A percentile compares a stretch with the other conserved stretches of the same genome.
Conservation (phyloP, 2,113 vertebrate genomes). For the Marmota flaviventris region DNA sequence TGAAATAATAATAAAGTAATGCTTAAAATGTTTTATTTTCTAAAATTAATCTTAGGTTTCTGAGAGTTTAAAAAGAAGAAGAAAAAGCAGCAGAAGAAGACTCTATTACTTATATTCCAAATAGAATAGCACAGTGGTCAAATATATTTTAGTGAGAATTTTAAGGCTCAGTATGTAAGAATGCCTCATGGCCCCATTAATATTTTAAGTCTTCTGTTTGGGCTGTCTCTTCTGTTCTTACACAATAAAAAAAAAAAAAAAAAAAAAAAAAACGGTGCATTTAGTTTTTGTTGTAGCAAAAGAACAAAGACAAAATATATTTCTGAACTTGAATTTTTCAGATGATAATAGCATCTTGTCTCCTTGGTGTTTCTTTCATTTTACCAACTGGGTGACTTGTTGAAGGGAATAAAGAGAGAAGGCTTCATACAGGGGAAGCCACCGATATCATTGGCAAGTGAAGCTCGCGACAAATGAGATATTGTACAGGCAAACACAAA, state of each 20-base stretch:
- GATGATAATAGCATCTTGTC: constrained; percentile 81
- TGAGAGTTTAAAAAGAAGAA: background rate
- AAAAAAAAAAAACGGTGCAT: constrained; percentile 56
- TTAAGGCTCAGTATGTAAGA: background rate
- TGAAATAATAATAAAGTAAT: constrained; percentile 1
- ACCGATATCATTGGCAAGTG: constrained; percentile 86
- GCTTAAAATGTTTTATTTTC: constrained; percentile 28
- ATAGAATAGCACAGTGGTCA: background rate
- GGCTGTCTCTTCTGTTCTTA: constrained; percentile 52
- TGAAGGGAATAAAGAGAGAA: constrained; percentile 85
- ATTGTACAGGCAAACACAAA: constrained; percentile 88
- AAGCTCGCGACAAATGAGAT: constrained; percentile 83
- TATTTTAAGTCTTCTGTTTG: constrained; percentile 10
- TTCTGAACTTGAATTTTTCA: constrained; percentile 84
- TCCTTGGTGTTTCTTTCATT: constrained; percentile 81
- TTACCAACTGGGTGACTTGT: constrained; percentile 82
- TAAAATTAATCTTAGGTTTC: background rate
- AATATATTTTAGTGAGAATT: constrained; percentile 13
- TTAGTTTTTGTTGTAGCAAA: constrained; percentile 70
- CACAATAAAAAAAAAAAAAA: constrained; percentile 48
- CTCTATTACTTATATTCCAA: background rate
- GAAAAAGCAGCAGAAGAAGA: background rate
- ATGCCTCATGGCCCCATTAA: background rate
- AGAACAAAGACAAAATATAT: constrained; percentile 77
- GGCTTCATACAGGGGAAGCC: constrained; percentile 82